Base-by-base conservation (phyloP, 2,113 vertebrate genomes). In the Chaetodon trifascialis region DNA sequence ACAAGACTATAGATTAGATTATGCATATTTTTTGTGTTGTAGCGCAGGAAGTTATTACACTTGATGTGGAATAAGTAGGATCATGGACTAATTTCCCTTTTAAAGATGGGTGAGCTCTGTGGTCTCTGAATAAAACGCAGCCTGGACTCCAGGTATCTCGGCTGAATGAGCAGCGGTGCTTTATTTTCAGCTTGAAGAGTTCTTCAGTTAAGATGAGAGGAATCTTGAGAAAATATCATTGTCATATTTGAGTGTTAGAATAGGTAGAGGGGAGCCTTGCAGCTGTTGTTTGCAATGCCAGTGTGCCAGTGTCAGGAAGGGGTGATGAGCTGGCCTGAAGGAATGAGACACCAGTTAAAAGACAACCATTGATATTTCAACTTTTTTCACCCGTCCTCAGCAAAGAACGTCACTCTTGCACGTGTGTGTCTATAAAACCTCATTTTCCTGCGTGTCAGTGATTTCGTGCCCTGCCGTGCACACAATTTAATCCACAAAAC, bases 401-500 rank as follows among this genome's bases (percentile, higher is more conserved):
- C 30, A 17, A 49, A 10, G 4, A 70, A 16, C 34, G 2, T 65
- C 34, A 59, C 2, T 2, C 54, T 9, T 30, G 17, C 34, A 51
- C 47, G 51, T 46, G 46, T 88, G 44, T 64, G 67, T 84, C 58
- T 34, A 5, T 25, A 4, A 49, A 78, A 63, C 79, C 34, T 60
- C 54, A 54, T 83, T 77, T 80, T 64, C 56, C 60, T 21, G 11
- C 16, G 6, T 82, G 79, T 80, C 79, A 77, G 75, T 82, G 66
- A 62, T 72, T 59, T 75, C 70, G 67, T 54, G 30, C 66, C 76
- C 77, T 21, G 7, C 52, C 2, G 17, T 74, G 73, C 72, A 52
- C 38, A 34, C 81, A 83, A 49, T 80, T 84, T 72, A 83, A 86
- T 81, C 47, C 63, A 65, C 56, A 84, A 77, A 79, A 64, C 49